Evolutionary conservation across 2,888 invertebrate genomes (phyloP).

Genomic region (Ypsolopha sequella): DNA sequence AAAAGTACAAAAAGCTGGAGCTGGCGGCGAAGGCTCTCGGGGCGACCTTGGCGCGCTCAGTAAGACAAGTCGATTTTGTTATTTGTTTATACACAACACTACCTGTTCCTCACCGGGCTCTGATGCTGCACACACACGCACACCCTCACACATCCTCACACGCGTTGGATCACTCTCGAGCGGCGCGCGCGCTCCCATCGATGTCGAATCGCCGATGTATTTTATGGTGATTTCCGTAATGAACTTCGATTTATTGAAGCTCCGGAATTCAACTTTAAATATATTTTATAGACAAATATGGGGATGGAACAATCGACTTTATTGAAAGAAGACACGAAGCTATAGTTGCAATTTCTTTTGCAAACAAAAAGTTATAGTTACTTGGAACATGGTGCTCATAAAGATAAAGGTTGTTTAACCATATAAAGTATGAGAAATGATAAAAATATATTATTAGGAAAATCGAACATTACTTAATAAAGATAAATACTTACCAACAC

Average conservation of each 20-base stretch:
- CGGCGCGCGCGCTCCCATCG: slow-evolving; percentile 23
- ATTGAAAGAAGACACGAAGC: slow-evolving; percentile 34
- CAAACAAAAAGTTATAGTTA: slow-evolving; percentile 27
- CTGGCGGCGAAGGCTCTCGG: slow-evolving; percentile 19
- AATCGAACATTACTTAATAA: background rate
- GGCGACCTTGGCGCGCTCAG: slow-evolving; percentile 58
- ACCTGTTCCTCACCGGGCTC: slow-evolving; percentile 38
- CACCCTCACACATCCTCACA: slow-evolving; percentile 1
- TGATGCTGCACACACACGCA: slow-evolving; percentile 4
- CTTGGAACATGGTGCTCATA: slow-evolving; percentile 33
- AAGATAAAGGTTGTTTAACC: slow-evolving; percentile 29
- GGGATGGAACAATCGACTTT: slow-evolving; percentile 46
- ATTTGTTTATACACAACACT: slow-evolving; percentile 68
- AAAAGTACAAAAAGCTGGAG: slow-evolving; percentile 40
- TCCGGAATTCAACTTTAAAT: slow-evolving; percentile 46
- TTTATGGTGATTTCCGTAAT: slow-evolving; percentile 65
- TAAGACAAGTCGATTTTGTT: slow-evolving; percentile 69
- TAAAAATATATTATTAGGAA: too few species aligned
- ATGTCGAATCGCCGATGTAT: slow-evolving; percentile 50
- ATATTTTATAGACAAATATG: slow-evolving; percentile 46
- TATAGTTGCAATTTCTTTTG: slow-evolving; percentile 12
- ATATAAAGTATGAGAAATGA: background rate
- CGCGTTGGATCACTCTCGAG: background rate
- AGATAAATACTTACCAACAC: background rate
- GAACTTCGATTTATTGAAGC: slow-evolving; percentile 59